Evolutionary conservation across 2,113 vertebrate species (phyloP).

Genomic region (Menidia beryllina): DNA sequence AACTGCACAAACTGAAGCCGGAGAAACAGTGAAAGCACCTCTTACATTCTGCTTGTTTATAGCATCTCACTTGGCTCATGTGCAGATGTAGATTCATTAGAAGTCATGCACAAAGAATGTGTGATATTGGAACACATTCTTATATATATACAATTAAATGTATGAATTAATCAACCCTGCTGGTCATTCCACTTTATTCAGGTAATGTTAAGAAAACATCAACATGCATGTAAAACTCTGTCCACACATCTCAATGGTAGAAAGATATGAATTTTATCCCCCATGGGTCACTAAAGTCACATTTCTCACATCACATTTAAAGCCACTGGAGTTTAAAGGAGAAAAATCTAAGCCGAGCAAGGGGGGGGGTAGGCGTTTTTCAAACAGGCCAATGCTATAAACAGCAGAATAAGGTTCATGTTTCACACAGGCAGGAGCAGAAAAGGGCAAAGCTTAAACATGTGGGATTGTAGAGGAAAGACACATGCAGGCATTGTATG

Average conservation of each 20-base stretch:
- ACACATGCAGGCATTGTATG: constrained; percentile 66
- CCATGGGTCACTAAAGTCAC: neutral
- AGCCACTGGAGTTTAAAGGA: constrained; percentile 16
- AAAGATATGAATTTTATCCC: neutral
- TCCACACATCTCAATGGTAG: neutral
- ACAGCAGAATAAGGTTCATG: constrained; percentile 47
- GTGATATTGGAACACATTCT: constrained; percentile 33
- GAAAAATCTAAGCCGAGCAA: constrained; percentile 40
- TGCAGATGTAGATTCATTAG: constrained; percentile 51
- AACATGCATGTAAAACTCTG: constrained; percentile 24
- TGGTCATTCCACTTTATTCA: constrained; percentile 16
- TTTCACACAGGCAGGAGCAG: constrained; percentile 40
- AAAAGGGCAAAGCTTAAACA: constrained; percentile 45
- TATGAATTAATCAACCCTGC: constrained; percentile 26
- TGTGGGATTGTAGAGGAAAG: constrained; percentile 45
- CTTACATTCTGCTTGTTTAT: constrained; percentile 44
- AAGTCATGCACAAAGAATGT: constrained; percentile 52
- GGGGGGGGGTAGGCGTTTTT: constrained; percentile 10
- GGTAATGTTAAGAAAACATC: constrained; percentile 14
- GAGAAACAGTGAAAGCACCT: constrained; percentile 37
- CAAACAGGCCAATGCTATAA: constrained; percentile 59
- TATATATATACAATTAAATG: neutral
- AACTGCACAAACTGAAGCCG: constrained; percentile 19
- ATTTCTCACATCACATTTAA: constrained; percentile 28
- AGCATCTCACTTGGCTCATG: constrained; percentile 55